Evolutionary conservation across 1,140 invertebrate genomes (phyloP), one percentile per base, ranked within the genome.

Genomic region (Drosophila tsacasi): DNA sequence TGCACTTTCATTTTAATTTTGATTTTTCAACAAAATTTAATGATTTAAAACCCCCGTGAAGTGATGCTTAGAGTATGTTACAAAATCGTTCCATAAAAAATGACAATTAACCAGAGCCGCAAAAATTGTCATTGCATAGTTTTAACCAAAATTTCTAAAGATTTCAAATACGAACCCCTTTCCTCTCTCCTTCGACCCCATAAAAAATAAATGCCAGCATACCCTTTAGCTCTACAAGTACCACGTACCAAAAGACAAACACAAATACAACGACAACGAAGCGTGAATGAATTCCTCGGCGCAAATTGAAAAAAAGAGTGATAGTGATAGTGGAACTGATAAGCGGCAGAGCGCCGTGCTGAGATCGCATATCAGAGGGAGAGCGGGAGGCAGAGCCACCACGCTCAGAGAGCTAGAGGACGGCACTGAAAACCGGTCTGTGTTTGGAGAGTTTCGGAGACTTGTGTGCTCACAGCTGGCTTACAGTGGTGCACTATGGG

Each of bases 261-360:
- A 77, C 49, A 81, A 78, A 83, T 42, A 54, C 58, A 69, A 62
- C 55, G 63, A 84, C 55, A 80, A 55, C 55, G 49, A 85, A 69
- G 84, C 80, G 84, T 87, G 84, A 87, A 87, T 87, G 84, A 87
- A 87, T 87, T 80, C 67, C 82, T 87, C 77, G 65, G 75, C 77
- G 82, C 80, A 87, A 87, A 87, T 87, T 80, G 80, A 84, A 87
- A 78, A 77, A 71, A 77, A 87, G 59, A 72, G 79, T 78, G 79
- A 84, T 85, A 81, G 81, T 74, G 83, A 83, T 87, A 89, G 78
- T 77, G 42, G 65, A 81, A 75, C 84, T 86, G 83, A 86, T 86
- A 86, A 86, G 80, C 37, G 47, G n/a, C 49, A 37, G 64, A 80
- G 77, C 77, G 81, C 72, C 81, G 81, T 61, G 68, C 67, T 50